Conservation (phyloP, 2,888 invertebrate genomes). For the Papilio elwesi region DNA sequence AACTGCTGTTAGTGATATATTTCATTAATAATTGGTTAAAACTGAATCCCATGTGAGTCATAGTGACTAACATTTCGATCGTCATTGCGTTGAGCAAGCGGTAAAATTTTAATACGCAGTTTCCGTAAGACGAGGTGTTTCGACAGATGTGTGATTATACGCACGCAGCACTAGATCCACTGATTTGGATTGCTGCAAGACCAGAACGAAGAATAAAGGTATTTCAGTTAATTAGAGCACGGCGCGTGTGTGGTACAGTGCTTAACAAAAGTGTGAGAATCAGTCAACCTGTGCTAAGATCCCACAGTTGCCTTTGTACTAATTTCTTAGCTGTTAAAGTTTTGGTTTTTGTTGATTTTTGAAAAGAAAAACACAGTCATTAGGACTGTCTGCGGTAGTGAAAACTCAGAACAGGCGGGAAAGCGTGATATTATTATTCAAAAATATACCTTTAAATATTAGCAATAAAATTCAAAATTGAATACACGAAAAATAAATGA, state of each 20-base stretch:
- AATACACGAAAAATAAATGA: too few relatives aligned
- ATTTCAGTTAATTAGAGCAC: slow-evolving; percentile 5
- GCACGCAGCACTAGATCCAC: slow-evolving; percentile 22
- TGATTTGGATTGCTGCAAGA: slow-evolving; percentile 19
- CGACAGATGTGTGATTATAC: slow-evolving; percentile 18
- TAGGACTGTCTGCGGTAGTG: too few relatives aligned
- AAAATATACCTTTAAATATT: too few relatives aligned
- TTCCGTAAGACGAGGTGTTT: slow-evolving; percentile 37
- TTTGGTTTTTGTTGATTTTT: too few relatives aligned
- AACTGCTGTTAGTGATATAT: background rate
- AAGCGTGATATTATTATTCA: too few relatives aligned
- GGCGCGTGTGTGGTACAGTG: background rate
- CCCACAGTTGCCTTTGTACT: too few relatives aligned
- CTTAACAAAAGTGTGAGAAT: too few relatives aligned
- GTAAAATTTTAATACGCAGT: slow-evolving; percentile 36
- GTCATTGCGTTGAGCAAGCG: slow-evolving; percentile 29
- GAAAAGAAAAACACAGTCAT: too few relatives aligned
- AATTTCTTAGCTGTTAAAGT: too few relatives aligned
- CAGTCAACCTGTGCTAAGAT: too few relatives aligned
- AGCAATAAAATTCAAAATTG: too few relatives aligned
- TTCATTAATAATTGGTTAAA: slow-evolving; percentile 3
- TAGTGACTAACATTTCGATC: background rate
- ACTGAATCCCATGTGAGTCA: slow-evolving; percentile 14
- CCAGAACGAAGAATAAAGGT: background rate
- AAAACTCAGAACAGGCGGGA: too few relatives aligned